Evolutionary conservation across 2,888 invertebrate genomes (phyloP), one percentile per base, ranked within the genome.

Genomic region (Mythimna pallens): DNA sequence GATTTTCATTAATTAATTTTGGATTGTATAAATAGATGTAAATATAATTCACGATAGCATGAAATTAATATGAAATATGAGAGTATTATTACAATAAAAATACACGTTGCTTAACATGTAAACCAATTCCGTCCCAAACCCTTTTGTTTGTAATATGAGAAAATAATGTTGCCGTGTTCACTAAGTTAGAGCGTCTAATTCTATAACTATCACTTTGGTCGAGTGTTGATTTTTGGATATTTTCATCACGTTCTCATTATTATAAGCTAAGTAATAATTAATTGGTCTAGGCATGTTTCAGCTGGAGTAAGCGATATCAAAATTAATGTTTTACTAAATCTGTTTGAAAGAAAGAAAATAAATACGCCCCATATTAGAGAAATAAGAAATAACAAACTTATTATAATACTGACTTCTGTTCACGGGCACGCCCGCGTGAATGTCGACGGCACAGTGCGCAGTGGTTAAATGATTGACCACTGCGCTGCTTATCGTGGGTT

Each of bases 71-170:
- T 61, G 25, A 30, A 62, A 43, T 55, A 55, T 7, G 2, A 52
- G 34, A 57, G 22, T 40, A 20, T 57, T 40, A 67, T 76, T 52
- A 78, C 59, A 68, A 55, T 58, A 47, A 79, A 76, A 72, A 50
- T 62, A 66, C 47, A 54, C 25, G n/a, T 43, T 22, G n/a, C 22
- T 30, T 52, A 47, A 63, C 40, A 76, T 62, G 59, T 73, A 65
- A 63, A 63, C 22, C 17, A 40, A 75, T 59, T 79, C 64, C 3
- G 36, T 67, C 70, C 34, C n/a, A 40, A 66, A 40, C n/a, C 34
- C 22, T 66, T n/a, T 62, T 61, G 36, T 61, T 61, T 9, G 34
- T 62, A 72, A 58, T 34, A 82, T 71, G 82, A 72, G 71, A 79
- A 73, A 54, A 72, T 59, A 57, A 68, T 70, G 22, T 63, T 12